Evolutionary conservation across 2,888 invertebrate genomes (phyloP), one percentile per base, ranked within the genome.

Genomic region (Watsonalla binaria): DNA sequence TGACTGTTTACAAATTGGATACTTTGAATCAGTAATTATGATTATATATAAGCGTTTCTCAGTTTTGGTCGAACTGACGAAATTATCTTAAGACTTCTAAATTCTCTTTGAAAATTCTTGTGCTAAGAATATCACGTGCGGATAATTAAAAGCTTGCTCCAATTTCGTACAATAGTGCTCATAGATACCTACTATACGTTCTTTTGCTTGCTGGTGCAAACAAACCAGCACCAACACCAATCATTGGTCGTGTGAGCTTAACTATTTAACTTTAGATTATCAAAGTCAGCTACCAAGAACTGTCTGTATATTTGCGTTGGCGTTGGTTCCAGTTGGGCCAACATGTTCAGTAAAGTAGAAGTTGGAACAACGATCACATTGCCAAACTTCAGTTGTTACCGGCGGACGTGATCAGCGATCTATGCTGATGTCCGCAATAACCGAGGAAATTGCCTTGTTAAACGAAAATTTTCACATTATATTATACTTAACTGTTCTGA

Each of bases 381-480:
- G 69, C 65, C 58, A 72, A 84, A 84, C 74, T 84, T 84, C 61
- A 69, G 77, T 77, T 78, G 80, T 84, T 82, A 84, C 70, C 65
- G 65, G 59, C 58, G 76, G 61, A 78, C 83, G 84, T 85, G 84
- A 77, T 78, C 58, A 54, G 60, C 65, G 66, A 66, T 59, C 62
- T 54, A 51, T 60, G 60, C 61, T 63, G 65, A 65, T 66, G 66
- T 57, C 51, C 56, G 51, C 60, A 61, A 59, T 66, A 61, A 63
- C 58, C 13, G 54, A 50, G 53, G 59, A 59, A 66, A 64, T 54
- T 54, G 52, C 55, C 15, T 49, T 15, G 37, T 49, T 50, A 24
- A 46, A 53, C 49, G 46, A 53, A 50, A 50, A 50, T 49, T 53
- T 46, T 50, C 46, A 53, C 49, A 46, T 46, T 39, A 46, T 50